These are phyloP conservation scores for Oedothorax gibbosus DNA, from an alignment of 1,140 invertebrate genomes.

Conservation along the genomic window DNA sequence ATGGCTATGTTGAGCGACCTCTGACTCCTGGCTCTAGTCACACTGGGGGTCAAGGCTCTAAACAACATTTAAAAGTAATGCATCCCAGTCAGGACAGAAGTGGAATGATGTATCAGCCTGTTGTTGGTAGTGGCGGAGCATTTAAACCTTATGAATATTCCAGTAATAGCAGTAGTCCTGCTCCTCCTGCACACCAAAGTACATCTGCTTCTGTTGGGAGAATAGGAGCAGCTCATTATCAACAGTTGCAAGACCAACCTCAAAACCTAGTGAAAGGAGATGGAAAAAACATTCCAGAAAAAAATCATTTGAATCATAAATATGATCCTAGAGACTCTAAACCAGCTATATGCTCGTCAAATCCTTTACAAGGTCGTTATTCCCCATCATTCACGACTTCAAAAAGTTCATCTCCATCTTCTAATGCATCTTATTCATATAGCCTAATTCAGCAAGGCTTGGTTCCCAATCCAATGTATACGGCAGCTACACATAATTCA, in stretches of 20 bases:
- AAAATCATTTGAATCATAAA: slow-evolving; percentile 25
- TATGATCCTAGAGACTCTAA: slow-evolving; percentile 44
- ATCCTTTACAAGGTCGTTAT: slow-evolving; percentile 31
- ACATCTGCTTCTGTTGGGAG: slow-evolving; percentile 26
- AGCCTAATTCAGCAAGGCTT: slow-evolving; percentile 70
- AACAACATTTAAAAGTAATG: slow-evolving; percentile 38
- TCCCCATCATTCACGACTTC: slow-evolving; percentile 30
- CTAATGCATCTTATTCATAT: slow-evolving; percentile 61
- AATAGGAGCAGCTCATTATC: slow-evolving; percentile 48
- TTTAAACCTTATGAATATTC: slow-evolving; percentile 63
- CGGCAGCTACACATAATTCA: slow-evolving; percentile 51
- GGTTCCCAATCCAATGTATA: slow-evolving; percentile 70
- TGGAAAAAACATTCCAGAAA: slow-evolving; percentile 25
- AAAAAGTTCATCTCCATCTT: slow-evolving; percentile 53
- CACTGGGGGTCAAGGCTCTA: slow-evolving; percentile 25
- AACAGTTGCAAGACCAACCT: slow-evolving; percentile 57
- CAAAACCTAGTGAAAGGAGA: slow-evolving; percentile 62
- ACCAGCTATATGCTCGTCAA: neutral
- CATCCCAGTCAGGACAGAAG: slow-evolving; percentile 40
- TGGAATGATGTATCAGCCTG: slow-evolving; percentile 45
- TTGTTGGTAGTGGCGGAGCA: slow-evolving; percentile 54
- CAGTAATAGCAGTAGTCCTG: slow-evolving; percentile 43
- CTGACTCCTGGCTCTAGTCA: slow-evolving; percentile 27
- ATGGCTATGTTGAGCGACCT: slow-evolving; percentile 36
- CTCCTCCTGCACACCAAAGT: slow-evolving; percentile 62